phyloP scores from a whole-genome alignment of 2,888 invertebrate species.

The Leistus spinibarbis region DNA sequence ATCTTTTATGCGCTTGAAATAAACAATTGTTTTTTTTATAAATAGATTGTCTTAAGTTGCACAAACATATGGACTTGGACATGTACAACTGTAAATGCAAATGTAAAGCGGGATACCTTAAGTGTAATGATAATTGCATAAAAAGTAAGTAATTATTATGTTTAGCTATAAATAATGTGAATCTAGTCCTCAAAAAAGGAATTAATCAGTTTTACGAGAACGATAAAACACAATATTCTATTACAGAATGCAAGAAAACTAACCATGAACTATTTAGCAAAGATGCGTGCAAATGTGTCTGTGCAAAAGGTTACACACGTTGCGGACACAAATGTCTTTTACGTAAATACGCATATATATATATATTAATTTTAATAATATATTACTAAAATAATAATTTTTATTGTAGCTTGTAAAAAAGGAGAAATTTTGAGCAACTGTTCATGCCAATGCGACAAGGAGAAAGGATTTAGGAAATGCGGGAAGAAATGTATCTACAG shows the following conservation, averaged over 20 bases:
- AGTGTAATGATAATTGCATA: neutral
- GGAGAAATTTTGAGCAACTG: neutral
- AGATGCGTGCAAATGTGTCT: neutral
- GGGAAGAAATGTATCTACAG: neutral
- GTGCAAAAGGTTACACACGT: neutral
- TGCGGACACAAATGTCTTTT: neutral
- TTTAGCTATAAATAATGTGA: neutral
- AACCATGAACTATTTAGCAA: neutral
- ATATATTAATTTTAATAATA: neutral
- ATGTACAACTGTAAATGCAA: neutral
- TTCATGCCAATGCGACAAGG: neutral
- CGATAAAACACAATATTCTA: neutral
- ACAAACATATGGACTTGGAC: neutral
- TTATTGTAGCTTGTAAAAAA: neutral
- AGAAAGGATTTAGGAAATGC: neutral
- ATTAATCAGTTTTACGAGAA: neutral
- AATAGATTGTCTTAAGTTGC: neutral
- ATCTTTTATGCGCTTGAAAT: neutral
- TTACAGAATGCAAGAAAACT: neutral
- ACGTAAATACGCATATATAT: neutral
- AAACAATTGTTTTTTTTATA: too few species aligned
- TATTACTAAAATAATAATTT: neutral
- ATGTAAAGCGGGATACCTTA: neutral
- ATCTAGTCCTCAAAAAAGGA: too few species aligned
- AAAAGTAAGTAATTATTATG: neutral